phyloP scores from a whole-genome alignment of 2,888 invertebrate species.

The Phortica magna region DNA sequence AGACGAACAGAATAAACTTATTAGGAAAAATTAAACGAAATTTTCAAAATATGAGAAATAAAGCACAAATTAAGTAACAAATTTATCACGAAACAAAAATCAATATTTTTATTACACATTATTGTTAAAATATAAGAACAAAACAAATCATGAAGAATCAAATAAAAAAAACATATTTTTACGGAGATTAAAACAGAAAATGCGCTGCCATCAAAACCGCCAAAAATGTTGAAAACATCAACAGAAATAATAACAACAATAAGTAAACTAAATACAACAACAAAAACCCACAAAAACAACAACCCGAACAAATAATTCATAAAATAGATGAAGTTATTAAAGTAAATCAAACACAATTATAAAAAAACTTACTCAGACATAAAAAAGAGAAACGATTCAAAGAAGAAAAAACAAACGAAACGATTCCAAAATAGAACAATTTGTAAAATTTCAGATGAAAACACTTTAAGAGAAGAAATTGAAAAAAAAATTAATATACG shows the following conservation, averaged over 20 bases:
- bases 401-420: not conserved
- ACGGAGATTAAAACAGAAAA: conserved; percentile 2
- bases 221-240: conserved; percentile 21
- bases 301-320: not conserved
- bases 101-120: not conserved
- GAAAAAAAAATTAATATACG: not conserved
- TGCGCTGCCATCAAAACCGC: conserved; percentile 30
- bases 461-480: not conserved
- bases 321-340: conserved; percentile 36
- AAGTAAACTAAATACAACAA: not conserved
- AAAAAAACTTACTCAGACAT: conserved; percentile 43
- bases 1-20: not conserved
- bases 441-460: not conserved
- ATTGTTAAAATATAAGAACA: conserved; percentile 1
- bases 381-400: conserved; percentile 29
- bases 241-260: conserved; percentile 3
- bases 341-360: conserved; percentile 42
- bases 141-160: not conserved
- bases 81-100: not conserved
- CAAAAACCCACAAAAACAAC: conserved; percentile 11
- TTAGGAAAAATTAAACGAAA: not conserved
- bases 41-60: not conserved
- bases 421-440: not conserved
- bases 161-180: not conserved
- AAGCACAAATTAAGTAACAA: not conserved